Base-by-base conservation (phyloP, 2,888 invertebrate genomes). In the Chrysopilus asiliformis region DNA sequence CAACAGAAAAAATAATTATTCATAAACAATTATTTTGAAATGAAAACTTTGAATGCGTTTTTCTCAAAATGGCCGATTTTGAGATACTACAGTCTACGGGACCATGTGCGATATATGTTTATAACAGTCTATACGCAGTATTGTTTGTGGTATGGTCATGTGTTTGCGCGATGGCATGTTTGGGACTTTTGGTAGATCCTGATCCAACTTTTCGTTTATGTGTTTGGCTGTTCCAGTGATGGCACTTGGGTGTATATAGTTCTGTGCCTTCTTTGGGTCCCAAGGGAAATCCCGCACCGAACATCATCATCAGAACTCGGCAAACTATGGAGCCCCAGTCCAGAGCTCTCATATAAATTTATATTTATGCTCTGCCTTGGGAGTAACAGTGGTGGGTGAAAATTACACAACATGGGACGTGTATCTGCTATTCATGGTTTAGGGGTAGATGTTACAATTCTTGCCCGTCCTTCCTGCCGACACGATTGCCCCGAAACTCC, bases 221-320 rank as follows among this genome's bases (percentile, higher is more conserved):
- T 28, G 22, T 35, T 22, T 56, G 49, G 53, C 58, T 53, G 59
- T 51, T 52, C 52, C 52, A 56, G 54, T 57, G 57, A 60, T 60
- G 56, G 58, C 59, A 58, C 60, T 56, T 60, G 58, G 58, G 60
- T 60, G 59, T 57, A 57, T 45, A 45, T n/a, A n/a, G n/a, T n/a
- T n/a, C n/a, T n/a, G 44, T 45, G 45, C 45, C 45, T 44, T 48
- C 45, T 44, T 47, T 43, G 43, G 45, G 38, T 48, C 60, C 49
- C 58, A 41, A 42, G 51, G 53, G 60, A 55, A 53, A 53, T 53
- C 50, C 53, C 52, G 55, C 55, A 56, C 56, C 51, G 55, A 57
- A 58, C 54, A 58, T 55, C 55, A 53, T 53, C 57, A 55, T 56
- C 56, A 49, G 44, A 40, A 41, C 40, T 34, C 45, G 35, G 20